Evolutionary conservation across 2,797 vertebrate genomes (phyloP).

Genomic region (Zenarchopterus dispar): DNA sequence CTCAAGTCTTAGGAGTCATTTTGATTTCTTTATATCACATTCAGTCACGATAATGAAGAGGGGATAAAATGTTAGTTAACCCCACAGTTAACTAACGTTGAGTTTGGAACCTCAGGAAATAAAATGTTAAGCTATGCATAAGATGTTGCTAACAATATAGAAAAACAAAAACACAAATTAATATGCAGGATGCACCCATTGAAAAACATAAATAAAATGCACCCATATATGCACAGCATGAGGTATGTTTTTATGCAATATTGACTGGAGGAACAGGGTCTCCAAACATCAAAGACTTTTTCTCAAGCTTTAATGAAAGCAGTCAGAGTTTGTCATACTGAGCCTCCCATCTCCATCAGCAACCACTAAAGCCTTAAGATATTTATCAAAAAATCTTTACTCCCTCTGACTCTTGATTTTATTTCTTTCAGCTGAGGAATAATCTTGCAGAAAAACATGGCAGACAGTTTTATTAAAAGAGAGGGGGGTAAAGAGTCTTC

Average conservation of each 20-base stretch:
- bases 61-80: constrained; percentile 6
- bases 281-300: constrained; percentile 47
- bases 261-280: constrained; percentile 31
- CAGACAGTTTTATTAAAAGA: too few relatives aligned
- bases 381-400: constrained; percentile 6
- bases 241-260: constrained; percentile 38
- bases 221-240: neutral
- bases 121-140: too few relatives aligned
- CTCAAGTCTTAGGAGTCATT: constrained; percentile 25
- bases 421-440: neutral
- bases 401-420: neutral
- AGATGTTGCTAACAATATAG: neutral
- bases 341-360: constrained; percentile 24
- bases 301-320: constrained; percentile 38
- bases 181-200: neutral
- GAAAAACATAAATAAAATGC: constrained; percentile 3
- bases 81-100: neutral
- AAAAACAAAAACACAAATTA: constrained; percentile 5
- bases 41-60: constrained; percentile 1
- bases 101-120: neutral
- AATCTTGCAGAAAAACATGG: neutral
- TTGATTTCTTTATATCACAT: constrained; percentile 33
- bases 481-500: too few relatives aligned
- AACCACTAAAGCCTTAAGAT: constrained; percentile 19
- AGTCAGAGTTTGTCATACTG: constrained; percentile 39